phyloP scores from a whole-genome alignment of 2,888 invertebrate species.

The Litoditis marina region DNA sequence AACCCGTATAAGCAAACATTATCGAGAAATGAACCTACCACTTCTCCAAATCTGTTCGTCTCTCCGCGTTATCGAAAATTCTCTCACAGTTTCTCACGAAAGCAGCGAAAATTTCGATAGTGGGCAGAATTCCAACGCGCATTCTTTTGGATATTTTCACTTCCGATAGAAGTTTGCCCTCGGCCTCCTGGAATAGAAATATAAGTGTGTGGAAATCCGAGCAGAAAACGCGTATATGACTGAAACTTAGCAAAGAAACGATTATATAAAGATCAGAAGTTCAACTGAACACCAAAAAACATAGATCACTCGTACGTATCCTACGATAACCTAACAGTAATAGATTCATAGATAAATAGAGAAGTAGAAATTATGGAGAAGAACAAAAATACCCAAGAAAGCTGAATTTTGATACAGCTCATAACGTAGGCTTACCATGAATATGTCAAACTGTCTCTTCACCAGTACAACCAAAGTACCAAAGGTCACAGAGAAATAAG shows the following conservation, averaged over 20 bases:
- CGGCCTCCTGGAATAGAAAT: conserved; percentile 38
- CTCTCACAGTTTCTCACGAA: conserved; percentile 82
- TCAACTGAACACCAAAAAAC: too few relatives aligned
- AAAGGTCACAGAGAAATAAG: conserved; percentile 79
- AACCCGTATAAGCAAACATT: too few relatives aligned
- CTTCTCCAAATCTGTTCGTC: conserved; percentile 85
- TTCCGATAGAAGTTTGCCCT: conserved; percentile 35
- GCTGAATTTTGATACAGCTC: not conserved
- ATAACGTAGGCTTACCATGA: conserved; percentile 71
- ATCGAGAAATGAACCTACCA: conserved; percentile 71
- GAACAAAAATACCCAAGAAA: too few relatives aligned
- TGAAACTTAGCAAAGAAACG: too few relatives aligned
- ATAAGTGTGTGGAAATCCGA: not conserved
- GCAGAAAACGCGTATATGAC: not conserved
- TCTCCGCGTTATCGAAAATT: conserved; percentile 80
- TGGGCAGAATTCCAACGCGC: conserved; percentile 55
- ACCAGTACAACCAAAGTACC: conserved; percentile 82
- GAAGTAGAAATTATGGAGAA: too few relatives aligned
- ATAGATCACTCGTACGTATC: too few relatives aligned
- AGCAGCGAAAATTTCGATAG: conserved; percentile 43
- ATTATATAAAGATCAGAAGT: too few relatives aligned
- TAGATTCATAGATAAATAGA: too few relatives aligned
- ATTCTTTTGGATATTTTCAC: conserved; percentile 45
- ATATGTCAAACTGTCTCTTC: conserved; percentile 84
- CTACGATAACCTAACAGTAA: too few relatives aligned